Evolutionary conservation across 2,797 vertebrate genomes (phyloP).

Genomic region (Australoheros facetus): DNA sequence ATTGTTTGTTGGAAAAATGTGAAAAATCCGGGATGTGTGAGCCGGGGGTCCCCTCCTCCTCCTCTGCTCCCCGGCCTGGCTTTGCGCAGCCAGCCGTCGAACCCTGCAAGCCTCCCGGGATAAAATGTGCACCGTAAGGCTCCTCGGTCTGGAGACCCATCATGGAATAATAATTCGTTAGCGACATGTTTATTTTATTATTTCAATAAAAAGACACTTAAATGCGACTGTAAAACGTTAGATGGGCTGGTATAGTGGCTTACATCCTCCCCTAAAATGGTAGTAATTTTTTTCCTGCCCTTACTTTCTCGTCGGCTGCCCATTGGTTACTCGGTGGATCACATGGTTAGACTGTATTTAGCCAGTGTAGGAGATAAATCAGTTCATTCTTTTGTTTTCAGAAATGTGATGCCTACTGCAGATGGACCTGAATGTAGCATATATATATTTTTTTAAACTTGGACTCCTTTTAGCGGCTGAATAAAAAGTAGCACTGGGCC

Average conservation of each 20-base stretch:
- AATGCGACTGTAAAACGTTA: conserved; percentile 85
- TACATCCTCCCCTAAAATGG: conserved; percentile 88
- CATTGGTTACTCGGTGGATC: conserved; percentile 87
- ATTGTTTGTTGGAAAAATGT: conserved; percentile 72
- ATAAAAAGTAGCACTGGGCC: conserved; percentile 37
- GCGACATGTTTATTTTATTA: conserved; percentile 90
- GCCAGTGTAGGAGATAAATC: conserved; percentile 89
- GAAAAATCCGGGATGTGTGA: conserved; percentile 74
- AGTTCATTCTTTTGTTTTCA: conserved; percentile 81
- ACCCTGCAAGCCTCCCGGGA: conserved; percentile 83
- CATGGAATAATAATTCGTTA: conserved; percentile 96
- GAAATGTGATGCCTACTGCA: conserved; percentile 52
- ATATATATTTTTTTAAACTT: conserved; percentile 13
- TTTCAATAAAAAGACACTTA: conserved; percentile 86
- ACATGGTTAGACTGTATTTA: conserved; percentile 92
- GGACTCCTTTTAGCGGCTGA: conserved; percentile 29
- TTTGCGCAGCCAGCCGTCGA: conserved; percentile 69
- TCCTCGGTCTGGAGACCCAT: conserved; percentile 92
- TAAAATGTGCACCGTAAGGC: conserved; percentile 87
- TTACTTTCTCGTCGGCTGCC: conserved; percentile 80
- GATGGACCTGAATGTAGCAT: conserved; percentile 20
- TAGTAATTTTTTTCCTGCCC: conserved; percentile 86
- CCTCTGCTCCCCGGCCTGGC: conserved; percentile 63
- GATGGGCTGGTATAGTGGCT: conserved; percentile 74
- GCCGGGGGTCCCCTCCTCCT: conserved; percentile 59